Conservation (phyloP, 1,140 invertebrate species). For the Aphaenogaster ashmeadi region DNA sequence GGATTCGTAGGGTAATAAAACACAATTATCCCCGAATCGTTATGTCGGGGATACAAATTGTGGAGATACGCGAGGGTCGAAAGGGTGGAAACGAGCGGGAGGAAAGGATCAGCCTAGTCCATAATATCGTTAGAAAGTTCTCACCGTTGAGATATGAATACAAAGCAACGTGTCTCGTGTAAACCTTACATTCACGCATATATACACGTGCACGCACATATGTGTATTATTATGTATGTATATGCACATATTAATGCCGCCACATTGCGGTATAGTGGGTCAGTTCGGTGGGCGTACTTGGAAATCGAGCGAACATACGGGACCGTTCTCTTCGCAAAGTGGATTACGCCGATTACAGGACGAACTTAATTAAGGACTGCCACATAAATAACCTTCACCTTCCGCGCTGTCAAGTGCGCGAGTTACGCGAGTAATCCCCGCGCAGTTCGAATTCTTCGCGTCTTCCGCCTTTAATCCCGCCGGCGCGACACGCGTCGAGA, state of each 20-base stretch:
- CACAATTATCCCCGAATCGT: conserved; percentile 56
- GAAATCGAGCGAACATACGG: conserved; percentile 46
- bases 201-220: background rate
- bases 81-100: background rate
- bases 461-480: conserved; percentile 65
- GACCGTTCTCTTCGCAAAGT: conserved; percentile 66
- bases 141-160: conserved; percentile 67
- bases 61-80: background rate
- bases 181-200: background rate
- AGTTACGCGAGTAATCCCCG: conserved; percentile 65
- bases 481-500: conserved; percentile 58
- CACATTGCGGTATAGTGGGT: conserved; percentile 44
- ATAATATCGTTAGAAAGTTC: conserved; percentile 72
- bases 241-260: background rate
- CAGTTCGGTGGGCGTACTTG: conserved; percentile 47
- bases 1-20: conserved; percentile 61
- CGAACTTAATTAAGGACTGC: conserved; percentile 69
- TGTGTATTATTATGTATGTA: background rate
- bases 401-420: conserved; percentile 62
- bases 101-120: conserved; percentile 67
- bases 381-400: conserved; percentile 73
- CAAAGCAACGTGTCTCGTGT: conserved; percentile 40
- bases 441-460: conserved; percentile 60
- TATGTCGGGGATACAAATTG: background rate
- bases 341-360: conserved; percentile 72